phyloP scores from a whole-genome alignment of 2,113 vertebrate species.

The Hypanus sabinus region DNA sequence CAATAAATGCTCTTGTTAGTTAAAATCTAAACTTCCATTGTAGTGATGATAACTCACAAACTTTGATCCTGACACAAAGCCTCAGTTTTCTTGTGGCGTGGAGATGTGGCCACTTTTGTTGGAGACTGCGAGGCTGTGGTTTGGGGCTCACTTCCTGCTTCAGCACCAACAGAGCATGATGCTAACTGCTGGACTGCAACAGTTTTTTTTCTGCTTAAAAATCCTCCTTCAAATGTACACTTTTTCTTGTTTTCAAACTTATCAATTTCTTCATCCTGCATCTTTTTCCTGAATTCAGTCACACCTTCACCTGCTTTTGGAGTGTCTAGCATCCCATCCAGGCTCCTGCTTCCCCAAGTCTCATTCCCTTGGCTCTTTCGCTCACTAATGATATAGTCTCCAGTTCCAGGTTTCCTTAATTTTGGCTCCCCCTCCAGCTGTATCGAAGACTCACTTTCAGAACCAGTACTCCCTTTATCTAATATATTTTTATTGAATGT shows the following conservation, averaged over 20 bases:
- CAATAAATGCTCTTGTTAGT: not conserved
- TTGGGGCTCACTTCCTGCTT: constrained; percentile 76
- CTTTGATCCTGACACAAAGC: constrained; percentile 70
- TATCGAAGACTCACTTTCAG: constrained; percentile 47
- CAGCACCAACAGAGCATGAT: constrained; percentile 63
- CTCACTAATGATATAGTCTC: constrained; percentile 56
- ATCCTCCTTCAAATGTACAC: constrained; percentile 74
- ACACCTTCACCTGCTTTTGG: constrained; percentile 59
- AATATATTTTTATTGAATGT: constrained; percentile 62
- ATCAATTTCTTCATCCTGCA: constrained; percentile 64
- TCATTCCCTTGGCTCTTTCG: constrained; percentile 59
- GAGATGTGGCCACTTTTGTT: constrained; percentile 77
- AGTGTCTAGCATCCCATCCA: constrained; percentile 56
- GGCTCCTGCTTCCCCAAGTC: constrained; percentile 47
- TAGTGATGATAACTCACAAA: constrained; percentile 53
- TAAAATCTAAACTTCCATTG: constrained; percentile 31
- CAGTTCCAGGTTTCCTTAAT: constrained; percentile 50
- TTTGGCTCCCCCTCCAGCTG: constrained; percentile 48
- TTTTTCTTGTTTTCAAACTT: constrained; percentile 65
- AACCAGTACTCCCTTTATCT: constrained; percentile 56
- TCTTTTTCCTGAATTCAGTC: constrained; percentile 63
- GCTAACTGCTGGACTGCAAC: constrained; percentile 65
- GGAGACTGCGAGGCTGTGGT: constrained; percentile 78
- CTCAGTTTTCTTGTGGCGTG: constrained; percentile 77
- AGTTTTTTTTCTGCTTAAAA: constrained; percentile 74